Base-by-base conservation (phyloP, 2,888 invertebrate species). In the Heliothis peltigera region DNA sequence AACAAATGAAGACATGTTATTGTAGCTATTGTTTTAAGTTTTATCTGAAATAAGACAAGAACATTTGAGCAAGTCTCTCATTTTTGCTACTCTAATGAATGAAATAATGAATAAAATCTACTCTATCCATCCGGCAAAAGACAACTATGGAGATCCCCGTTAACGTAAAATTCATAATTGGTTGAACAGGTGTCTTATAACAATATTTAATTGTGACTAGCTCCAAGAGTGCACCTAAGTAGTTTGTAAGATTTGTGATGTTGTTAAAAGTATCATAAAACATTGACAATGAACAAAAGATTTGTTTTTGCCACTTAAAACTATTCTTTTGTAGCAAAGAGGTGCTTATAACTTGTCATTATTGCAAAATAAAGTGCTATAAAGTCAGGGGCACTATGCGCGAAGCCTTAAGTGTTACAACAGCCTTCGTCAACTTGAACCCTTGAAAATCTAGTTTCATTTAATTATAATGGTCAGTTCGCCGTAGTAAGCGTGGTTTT, bases 391-490 rank as follows among this genome's bases (percentile, higher is more conserved):
- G 12, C 21, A 51, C 19, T 54, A 51, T 32, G 39, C 7, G 5
- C 35, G 17, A 64, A 57, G 28, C 57, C 43, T 49, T 49, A 65
- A 21, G 44, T 52, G 12, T 55, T 51, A 64, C 58, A 68, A 53
- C 54, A 39, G 6, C 71, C 64, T 71, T 74, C 52, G 22, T 53
- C 46, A 46, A 67, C 58, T 51, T 60, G 46, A 17, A 3, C 18
- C 51, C 46, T 54, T 54, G 21, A 60, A 60, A 47, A 60, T 42
- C 19, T 46, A 22, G 25, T 44, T 12, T 49, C 61, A 61, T 60
- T 64, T 61, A 21, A 55, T 32, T 77, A 59, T 47, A 35, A 35
- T 15, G 15, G 15, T 4, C 35, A 15, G 15, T 15, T 35, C 35
- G 35, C 4, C 10, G 32, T 32, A 10, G 15, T 35, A 35, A 0